phyloP scores from a whole-genome alignment of 2,888 invertebrate species.

The Protophormia terraenovae region DNA sequence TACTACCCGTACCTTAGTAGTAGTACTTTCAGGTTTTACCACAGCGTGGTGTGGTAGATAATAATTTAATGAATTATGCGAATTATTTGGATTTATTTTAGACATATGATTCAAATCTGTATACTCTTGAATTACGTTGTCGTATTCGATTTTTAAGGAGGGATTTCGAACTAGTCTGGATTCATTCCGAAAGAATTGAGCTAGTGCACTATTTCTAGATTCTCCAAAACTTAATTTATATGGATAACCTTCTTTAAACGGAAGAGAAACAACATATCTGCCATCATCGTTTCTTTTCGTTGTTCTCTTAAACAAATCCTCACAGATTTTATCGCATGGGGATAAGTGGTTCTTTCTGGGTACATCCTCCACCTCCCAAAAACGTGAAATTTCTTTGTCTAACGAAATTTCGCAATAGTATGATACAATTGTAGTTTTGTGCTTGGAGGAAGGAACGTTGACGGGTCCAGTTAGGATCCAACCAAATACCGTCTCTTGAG shows the following conservation, averaged over 20 bases:
- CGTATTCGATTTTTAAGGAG: not conserved
- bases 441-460: not conserved
- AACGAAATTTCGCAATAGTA: not conserved
- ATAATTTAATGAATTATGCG: not conserved
- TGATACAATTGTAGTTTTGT: not conserved
- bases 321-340: conserved; percentile 8
- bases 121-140: not conserved
- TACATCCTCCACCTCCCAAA: too few relatives aligned
- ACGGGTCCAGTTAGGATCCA: conserved; percentile 30
- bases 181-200: not conserved
- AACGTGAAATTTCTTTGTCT: too few relatives aligned
- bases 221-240: not conserved
- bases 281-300: conserved; percentile 21
- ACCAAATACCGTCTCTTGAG: conserved; percentile 36
- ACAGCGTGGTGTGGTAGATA: not conserved
- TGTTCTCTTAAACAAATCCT: not conserved
- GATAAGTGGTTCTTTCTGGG: not conserved
- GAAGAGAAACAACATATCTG: conserved; percentile 4
- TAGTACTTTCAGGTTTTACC: too few relatives aligned
- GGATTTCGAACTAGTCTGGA: not conserved
- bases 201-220: not conserved
- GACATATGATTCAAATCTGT: not conserved
- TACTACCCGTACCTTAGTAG: not conserved
- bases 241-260: not conserved
- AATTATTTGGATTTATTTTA: not conserved